These are phyloP conservation scores for Acanthisitta chloris DNA, from an alignment of 2,113 vertebrate genomes.

Conservation along the genomic window DNA sequence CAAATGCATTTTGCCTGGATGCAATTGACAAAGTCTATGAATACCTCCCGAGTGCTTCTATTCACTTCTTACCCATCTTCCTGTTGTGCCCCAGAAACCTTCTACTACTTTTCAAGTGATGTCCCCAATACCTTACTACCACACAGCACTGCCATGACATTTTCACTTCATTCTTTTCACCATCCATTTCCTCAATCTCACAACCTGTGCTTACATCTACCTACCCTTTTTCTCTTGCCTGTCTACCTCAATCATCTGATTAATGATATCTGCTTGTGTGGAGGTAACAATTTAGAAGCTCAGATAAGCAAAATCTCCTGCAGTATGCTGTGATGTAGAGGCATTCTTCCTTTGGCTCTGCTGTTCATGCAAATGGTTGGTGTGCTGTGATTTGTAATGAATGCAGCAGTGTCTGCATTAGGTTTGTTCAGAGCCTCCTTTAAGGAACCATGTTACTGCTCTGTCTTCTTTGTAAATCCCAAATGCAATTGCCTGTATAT, in stretches of 20 bases:
- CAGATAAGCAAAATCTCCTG: not conserved
- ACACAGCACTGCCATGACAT: not conserved
- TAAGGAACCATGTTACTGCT: not conserved
- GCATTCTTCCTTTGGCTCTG: not conserved
- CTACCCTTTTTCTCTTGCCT: not conserved
- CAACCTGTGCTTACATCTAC: not conserved
- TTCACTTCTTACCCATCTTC: not conserved
- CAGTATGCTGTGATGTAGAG: not conserved
- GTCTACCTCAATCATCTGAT: not conserved
- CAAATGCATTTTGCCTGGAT: not conserved
- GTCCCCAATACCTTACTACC: not conserved
- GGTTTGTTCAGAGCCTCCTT: conserved; percentile 9
- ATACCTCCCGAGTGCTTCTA: not conserved
- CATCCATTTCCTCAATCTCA: not conserved
- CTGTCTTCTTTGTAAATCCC: not conserved
- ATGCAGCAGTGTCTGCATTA: fast-evolving
- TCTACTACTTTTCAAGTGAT: not conserved
- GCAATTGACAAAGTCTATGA: not conserved
- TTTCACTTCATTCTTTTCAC: not conserved
- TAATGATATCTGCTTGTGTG: not conserved
- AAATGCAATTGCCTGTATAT: not conserved
- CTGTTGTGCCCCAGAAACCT: not conserved
- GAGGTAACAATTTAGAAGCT: not conserved
- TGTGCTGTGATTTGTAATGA: not conserved
- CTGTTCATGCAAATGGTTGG: not conserved